These are phyloP conservation scores for Triplophysa siluroides DNA, from an alignment of 2,113 vertebrate species.

Conservation along the genomic window DNA sequence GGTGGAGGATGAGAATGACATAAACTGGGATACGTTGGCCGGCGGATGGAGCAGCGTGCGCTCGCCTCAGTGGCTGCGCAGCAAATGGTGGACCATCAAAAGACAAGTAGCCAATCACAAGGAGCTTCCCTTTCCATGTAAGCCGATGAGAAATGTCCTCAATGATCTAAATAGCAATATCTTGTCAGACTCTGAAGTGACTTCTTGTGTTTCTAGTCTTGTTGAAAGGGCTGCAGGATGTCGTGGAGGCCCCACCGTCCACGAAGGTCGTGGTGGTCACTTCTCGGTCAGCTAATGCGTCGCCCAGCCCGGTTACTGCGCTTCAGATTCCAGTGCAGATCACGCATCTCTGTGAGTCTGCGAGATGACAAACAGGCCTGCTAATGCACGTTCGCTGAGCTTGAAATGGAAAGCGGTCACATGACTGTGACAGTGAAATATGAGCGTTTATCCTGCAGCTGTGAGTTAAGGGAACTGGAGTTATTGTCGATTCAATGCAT, in stretches of 20 bases:
- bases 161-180: too few species aligned
- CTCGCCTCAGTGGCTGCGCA: conserved; percentile 97
- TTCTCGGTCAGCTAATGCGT: conserved; percentile 69
- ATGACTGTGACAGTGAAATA: too few species aligned
- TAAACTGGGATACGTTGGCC: conserved; percentile 93
- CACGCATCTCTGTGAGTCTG: conserved; percentile 90
- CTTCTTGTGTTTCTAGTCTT: conserved; percentile 78
- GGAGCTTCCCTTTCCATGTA: conserved; percentile 91
- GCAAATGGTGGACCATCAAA: conserved; percentile 99
- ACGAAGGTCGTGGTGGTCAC: conserved; percentile 76
- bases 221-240: conserved; percentile 93
- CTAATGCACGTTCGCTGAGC: not conserved
- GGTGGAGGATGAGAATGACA: conserved; percentile 94
- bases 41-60: conserved; percentile 98
- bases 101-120: conserved; percentile 98
- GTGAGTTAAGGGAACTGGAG: not conserved
- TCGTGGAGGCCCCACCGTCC: conserved; percentile 83
- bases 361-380: not conserved
- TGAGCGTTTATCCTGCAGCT: not conserved
- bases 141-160: conserved; percentile 54
- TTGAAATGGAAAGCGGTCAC: not conserved
- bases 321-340: conserved; percentile 98
- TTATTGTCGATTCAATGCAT: not conserved
- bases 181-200: conserved; percentile 53
- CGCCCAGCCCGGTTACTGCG: conserved; percentile 81